These are phyloP conservation scores for Bombus waltoni DNA, from an alignment of 1,140 invertebrate genomes.

Conservation along the genomic window DNA sequence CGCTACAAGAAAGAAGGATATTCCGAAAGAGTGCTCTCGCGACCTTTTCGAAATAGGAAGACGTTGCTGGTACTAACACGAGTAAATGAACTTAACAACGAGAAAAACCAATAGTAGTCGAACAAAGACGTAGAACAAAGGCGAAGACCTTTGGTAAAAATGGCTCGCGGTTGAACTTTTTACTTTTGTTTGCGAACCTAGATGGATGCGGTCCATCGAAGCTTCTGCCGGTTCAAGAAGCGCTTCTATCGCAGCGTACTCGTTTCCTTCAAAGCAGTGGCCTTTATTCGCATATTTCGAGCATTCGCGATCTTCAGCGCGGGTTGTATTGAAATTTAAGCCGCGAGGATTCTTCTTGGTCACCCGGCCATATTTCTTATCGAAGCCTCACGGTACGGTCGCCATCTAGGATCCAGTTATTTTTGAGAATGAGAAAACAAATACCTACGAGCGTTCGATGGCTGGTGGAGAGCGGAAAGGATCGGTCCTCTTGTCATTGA, in stretches of 20 bases:
- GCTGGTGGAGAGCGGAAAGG: neutral
- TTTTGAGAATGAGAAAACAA: neutral
- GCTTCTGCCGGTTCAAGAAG: conserved; percentile 14
- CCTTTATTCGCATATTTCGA: neutral
- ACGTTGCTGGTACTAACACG: neutral
- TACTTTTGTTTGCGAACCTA: conserved; percentile 24
- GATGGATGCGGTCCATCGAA: conserved; percentile 7
- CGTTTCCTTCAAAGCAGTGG: neutral
- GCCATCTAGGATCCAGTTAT: neutral
- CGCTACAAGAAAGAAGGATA: neutral
- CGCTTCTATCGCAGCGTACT: neutral
- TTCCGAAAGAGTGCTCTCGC: neutral
- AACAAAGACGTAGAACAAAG: conserved; percentile 11
- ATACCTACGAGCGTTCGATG: neutral
- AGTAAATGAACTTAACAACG: neutral
- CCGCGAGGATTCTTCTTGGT: neutral
- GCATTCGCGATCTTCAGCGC: neutral
- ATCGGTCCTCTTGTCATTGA: neutral
- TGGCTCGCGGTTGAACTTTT: conserved; percentile 9
- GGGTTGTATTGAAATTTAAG: conserved; percentile 14
- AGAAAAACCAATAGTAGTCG: neutral
- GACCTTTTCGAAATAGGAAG: neutral
- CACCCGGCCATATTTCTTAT: neutral
- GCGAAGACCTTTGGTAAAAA: neutral
- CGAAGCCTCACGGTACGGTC: neutral